Percentiles rank a stretch among this genome's conserved stretches.
Evolutionary conservation across 2,113 vertebrate genomes (phyloP).

Genomic region (Cynopterus brachyotis): DNA sequence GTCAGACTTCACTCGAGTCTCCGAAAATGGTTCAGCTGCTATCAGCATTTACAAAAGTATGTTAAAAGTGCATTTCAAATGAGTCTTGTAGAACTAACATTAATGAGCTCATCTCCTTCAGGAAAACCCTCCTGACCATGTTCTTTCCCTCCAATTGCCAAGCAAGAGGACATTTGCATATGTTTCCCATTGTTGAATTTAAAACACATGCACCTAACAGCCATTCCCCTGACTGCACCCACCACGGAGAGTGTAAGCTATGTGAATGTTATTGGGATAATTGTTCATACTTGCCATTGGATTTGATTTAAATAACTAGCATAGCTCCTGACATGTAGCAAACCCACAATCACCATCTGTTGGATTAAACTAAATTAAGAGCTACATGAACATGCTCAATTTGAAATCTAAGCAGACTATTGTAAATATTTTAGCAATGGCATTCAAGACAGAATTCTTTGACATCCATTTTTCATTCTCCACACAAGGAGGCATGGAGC

Average conservation of each 20-base stretch:
- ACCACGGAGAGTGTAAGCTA: not conserved
- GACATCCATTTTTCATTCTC: constrained; percentile 24
- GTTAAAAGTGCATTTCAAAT: not conserved
- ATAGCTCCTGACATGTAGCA: not conserved
- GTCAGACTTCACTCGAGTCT: not conserved
- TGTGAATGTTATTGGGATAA: not conserved
- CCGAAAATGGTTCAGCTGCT: not conserved
- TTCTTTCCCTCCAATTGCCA: not conserved
- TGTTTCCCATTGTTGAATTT: not conserved
- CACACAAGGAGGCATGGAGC: not conserved
- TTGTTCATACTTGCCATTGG: not conserved
- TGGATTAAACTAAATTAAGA: constrained; percentile 48
- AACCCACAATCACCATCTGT: constrained; percentile 49
- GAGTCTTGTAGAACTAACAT: not conserved
- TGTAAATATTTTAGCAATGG: constrained; percentile 36
- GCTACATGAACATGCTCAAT: not conserved
- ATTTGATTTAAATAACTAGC: not conserved
- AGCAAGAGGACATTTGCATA: not conserved
- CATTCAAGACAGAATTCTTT: not conserved
- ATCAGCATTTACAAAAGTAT: not conserved
- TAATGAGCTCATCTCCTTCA: not conserved
- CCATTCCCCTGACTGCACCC: not conserved
- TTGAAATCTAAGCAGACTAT: constrained; percentile 31
- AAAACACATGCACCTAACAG: not conserved
- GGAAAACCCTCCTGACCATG: not conserved